These are phyloP conservation scores for Heliconius hewitsoni DNA, from an alignment of 1,140 invertebrate genomes.

Conservation along the genomic window DNA sequence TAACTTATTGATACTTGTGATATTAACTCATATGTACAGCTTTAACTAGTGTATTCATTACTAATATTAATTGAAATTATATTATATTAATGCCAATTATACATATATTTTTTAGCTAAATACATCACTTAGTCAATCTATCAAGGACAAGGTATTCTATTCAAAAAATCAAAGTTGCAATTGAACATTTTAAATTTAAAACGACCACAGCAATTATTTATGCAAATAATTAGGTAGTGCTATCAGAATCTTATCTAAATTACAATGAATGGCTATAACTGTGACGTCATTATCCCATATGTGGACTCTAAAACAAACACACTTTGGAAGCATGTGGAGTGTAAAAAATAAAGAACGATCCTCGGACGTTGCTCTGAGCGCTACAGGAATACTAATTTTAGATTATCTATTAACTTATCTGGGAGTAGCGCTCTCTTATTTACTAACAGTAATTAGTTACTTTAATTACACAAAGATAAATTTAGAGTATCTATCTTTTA, in stretches of 20 bases:
- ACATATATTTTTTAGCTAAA: too few species aligned
- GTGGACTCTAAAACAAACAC: slow-evolving; percentile 21
- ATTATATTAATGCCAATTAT: too few species aligned
- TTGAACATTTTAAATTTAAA: too few species aligned
- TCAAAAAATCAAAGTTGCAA: too few species aligned
- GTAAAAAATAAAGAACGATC: slow-evolving; percentile 36
- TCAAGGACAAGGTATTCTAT: too few species aligned
- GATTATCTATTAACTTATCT: slow-evolving; percentile 36
- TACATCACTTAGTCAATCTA: too few species aligned
- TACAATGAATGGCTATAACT: slow-evolving; percentile 18
- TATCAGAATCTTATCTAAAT: not conserved
- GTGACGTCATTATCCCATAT: slow-evolving; percentile 26
- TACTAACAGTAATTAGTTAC: slow-evolving; percentile 34
- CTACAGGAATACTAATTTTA: slow-evolving; percentile 41
- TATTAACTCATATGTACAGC: too few species aligned
- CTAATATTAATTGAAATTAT: too few species aligned
- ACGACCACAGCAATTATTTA: not conserved
- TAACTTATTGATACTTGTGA: too few species aligned
- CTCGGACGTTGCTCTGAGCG: slow-evolving; percentile 36
- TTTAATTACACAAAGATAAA: not conserved
- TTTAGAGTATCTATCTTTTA: not conserved
- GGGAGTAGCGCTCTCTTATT: slow-evolving; percentile 31
- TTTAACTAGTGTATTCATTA: too few species aligned
- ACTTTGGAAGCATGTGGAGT: slow-evolving; percentile 23
- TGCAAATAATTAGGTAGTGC: not conserved